Base-by-base conservation (phyloP, 30 jellyfish, hydroid and myxozoan species). In the Chrysaora quinquecirrha region DNA sequence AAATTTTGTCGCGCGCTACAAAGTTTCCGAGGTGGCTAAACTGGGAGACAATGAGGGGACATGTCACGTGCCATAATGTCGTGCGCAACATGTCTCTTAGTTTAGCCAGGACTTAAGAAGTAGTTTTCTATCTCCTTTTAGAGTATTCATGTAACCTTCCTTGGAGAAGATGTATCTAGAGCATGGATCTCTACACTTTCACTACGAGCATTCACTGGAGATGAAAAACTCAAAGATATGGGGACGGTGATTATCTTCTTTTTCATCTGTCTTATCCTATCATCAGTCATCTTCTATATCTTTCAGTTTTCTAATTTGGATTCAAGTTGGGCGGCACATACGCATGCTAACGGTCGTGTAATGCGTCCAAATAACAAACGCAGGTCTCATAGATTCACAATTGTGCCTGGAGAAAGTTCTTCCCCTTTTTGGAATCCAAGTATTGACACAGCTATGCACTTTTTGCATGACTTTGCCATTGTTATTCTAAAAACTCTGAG, bases 101-200 rank as follows among this genome's bases (percentile, higher is more conserved):
- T n/a, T n/a, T n/a, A n/a, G n/a, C n/a, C n/a, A n/a, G n/a, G n/a
- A n/a, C n/a, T n/a, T n/a, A n/a, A n/a, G n/a, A 16, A 43, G 9
- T 43, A 43, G 58, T 43, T 43, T 6, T 6, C 58, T 43, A 16
- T 9, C 58, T 43, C 58, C 58, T 43, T 43, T 11, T 35, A 68
- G 86, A 32, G 65, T 3, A 64, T 64, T 24, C 98, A 91, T 48
- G 96, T 91, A 34, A 87, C 97, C 4, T 94, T 94, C 83, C 80
- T 94, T 71, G 99, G 96, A 20, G 67, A 67, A 9, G 91, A 87
- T 24, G 97, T 90, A 19, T 71, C 97, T 24, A 56, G 99, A 64
- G 96, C 99, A 1, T 94, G 99, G 99, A 64, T 94, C 12, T 48
- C 31, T 34, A 82, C 85, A 3, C 63, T 30, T 46, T 76, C 81